These are phyloP conservation scores for Fratercula arctica DNA, from an alignment of 2,797 vertebrate species.

Conservation along the genomic window DNA sequence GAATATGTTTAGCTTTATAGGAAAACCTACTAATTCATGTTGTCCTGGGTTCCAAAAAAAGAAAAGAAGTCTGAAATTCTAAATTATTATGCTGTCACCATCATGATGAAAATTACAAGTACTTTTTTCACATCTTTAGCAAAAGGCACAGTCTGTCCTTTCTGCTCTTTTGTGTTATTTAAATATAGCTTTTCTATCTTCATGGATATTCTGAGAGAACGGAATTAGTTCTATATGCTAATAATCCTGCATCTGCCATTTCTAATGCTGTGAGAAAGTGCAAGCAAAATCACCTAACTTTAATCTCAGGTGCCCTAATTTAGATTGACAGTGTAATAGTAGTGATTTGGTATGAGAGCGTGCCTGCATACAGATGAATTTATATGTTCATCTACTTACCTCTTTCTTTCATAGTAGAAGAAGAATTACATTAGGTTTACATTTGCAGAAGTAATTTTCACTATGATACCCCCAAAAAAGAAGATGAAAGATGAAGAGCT, in stretches of 20 bases:
- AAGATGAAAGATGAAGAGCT: neutral
- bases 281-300: neutral
- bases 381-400: neutral
- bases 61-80: neutral
- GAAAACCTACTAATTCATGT: neutral
- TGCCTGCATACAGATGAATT: neutral
- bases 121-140: neutral
- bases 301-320: neutral
- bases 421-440: neutral
- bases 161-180: neutral
- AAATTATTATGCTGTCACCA: neutral
- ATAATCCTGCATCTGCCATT: neutral
- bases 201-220: neutral
- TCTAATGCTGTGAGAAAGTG: neutral
- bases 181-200: neutral
- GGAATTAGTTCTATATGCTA: neutral
- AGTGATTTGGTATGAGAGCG: neutral
- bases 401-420: neutral
- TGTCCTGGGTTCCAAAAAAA: neutral
- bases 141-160: neutral
- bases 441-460: neutral
- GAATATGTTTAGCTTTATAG: neutral
- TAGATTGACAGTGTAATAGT: neutral
- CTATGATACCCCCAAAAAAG: neutral
- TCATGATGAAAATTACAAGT: neutral